These are phyloP conservation scores for Colletes collaris DNA, from an alignment of 2,888 invertebrate species.

Conservation along the genomic window DNA sequence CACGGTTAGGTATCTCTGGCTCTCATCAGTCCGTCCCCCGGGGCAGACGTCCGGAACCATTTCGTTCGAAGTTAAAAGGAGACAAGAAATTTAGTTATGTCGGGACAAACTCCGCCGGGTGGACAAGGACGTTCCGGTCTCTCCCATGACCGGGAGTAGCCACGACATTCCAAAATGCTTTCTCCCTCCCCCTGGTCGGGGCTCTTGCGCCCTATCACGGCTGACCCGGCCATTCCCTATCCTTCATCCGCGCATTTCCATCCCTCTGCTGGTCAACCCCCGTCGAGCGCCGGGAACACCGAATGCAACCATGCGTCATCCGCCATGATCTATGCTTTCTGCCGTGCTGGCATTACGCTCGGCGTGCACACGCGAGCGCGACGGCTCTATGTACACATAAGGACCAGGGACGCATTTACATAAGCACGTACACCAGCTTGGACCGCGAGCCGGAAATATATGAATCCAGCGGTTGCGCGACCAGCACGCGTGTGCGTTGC, in stretches of 20 bases:
- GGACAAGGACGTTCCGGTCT: conserved; percentile 61
- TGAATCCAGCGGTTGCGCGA: conserved; percentile 23
- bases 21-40: conserved; percentile 1
- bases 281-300: conserved; percentile 66
- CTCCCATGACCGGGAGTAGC: conserved; percentile 62
- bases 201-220: conserved; percentile 72
- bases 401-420: conserved; percentile 29
- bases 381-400: conserved; percentile 14
- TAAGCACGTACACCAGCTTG: conserved; percentile 42
- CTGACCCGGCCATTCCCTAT: conserved; percentile 81
- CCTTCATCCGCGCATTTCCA: conserved; percentile 82
- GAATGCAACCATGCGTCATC: conserved; percentile 81
- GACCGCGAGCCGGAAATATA: conserved; percentile 18
- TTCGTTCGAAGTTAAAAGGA: conserved; percentile 40
- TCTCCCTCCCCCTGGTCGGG: conserved; percentile 49
- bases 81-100: conserved; percentile 59
- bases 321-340: conserved; percentile 84
- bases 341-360: conserved; percentile 76
- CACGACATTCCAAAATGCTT: conserved; percentile 76
- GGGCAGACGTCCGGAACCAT: conserved; percentile 24
- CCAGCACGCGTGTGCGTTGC: conserved; percentile 20
- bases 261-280: conserved; percentile 66
- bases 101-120: conserved; percentile 35
- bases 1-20: conserved; percentile 12
- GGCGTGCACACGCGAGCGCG: conserved; percentile 51